Base-by-base conservation (phyloP, 1,140 invertebrate species). In the Theocolax elegans region DNA sequence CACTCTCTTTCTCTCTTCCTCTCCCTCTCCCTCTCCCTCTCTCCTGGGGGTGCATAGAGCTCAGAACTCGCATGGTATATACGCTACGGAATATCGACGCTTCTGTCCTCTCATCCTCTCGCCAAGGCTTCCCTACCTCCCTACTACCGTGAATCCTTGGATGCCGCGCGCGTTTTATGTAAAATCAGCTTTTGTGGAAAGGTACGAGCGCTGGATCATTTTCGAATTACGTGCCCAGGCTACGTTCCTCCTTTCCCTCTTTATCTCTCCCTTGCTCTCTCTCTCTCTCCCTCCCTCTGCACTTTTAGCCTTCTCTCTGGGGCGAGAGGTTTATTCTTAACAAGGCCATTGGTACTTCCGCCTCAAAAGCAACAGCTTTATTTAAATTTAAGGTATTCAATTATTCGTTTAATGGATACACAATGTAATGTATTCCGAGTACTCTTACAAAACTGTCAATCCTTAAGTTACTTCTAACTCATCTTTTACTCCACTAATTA, bases 101-200 rank as follows among this genome's bases (percentile, higher is more conserved):
- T 44, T 15, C 31, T 8, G 19, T 25, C 48, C 21, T 21, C 19
- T 23, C 8, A 35, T 35, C 21, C 15, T 40, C 31, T 15, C 35
- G 13, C 25, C n/a, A n/a, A 51, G 17, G 4, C 29, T 51, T 38
- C 9, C 12, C 10, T 15, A 3, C 53, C 7, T 38, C 7, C 19
- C 12, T 1, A 35, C 31, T 35, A 4, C 10, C 31, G n/a, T n/a
- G n/a, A n/a, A n/a, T n/a, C n/a, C n/a, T n/a, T n/a, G n/a, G n/a
- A n/a, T 35, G 7, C 9, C 51, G 1, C 40, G 17, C 4, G 64
- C 40, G 53, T 21, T 59, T 67, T 59, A 59, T 67, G 53, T 38
- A 67, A 59, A 67, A 59, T 48, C 54, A 40, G 65, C 53, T 67
- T 67, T 59, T 46, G 51, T 46, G 40, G 19, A 56, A 21, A 44